A percentile compares a stretch with the other conserved stretches of the same genome.
These are phyloP conservation scores for Hirtodrosophila cameraria DNA, from an alignment of 2,888 invertebrate species.

Conservation along the genomic window DNA sequence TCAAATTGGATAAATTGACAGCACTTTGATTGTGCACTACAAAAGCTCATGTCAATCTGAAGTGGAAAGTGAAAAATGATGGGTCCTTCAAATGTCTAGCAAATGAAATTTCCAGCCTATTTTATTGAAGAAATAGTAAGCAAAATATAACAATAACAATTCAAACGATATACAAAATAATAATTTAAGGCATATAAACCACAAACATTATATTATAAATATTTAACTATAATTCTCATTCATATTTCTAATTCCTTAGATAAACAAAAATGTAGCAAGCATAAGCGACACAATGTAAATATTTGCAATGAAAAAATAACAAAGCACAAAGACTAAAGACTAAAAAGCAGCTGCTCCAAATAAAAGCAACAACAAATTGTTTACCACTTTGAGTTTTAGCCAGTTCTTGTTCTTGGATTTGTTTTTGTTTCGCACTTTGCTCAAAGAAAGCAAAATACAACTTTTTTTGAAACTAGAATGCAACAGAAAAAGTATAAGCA, in stretches of 20 bases:
- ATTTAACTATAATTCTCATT: constrained; percentile 17
- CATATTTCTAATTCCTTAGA: constrained; percentile 14
- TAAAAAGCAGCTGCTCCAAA: constrained; percentile 18
- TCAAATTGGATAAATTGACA: constrained; percentile 49
- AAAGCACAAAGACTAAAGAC: constrained; percentile 22
- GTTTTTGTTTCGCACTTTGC: constrained; percentile 18
- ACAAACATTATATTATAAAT: neutral
- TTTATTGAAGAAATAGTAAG: neutral
- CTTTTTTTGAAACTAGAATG: constrained; percentile 43
- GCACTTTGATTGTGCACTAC: constrained; percentile 31
- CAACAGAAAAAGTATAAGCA: constrained; percentile 16
- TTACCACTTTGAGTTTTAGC: constrained; percentile 33
- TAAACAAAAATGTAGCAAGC: constrained; percentile 11
- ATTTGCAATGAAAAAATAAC: constrained; percentile 41
- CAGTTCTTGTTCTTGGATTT: constrained; percentile 29
- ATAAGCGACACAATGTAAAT: constrained; percentile 36
- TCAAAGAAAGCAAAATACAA: constrained; percentile 51
- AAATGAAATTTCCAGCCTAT: constrained; percentile 9
- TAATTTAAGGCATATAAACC: neutral
- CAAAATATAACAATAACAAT: neutral
- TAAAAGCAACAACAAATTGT: constrained; percentile 32
- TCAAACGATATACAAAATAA: neutral
- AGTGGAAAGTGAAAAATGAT: constrained; percentile 35
- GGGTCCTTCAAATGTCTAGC: constrained; percentile 1
- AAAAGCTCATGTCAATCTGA: constrained; percentile 29